Evolutionary conservation across 2,113 vertebrate species (phyloP), one percentile per base, ranked within the genome.

Genomic region (Neotoma lepida): DNA sequence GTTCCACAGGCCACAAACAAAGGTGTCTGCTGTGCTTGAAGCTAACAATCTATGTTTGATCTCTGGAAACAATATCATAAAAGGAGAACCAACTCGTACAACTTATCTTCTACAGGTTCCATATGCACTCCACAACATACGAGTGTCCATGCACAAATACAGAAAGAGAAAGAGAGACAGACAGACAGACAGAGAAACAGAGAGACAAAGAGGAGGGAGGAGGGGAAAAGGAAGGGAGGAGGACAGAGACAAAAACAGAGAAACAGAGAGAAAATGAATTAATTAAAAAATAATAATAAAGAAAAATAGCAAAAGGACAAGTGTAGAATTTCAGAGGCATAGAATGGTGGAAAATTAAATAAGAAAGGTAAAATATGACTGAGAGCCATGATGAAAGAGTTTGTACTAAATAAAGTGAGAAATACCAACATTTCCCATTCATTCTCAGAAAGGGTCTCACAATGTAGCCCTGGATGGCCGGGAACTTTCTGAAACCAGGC

Each of bases 331-430:
- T 85, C 30, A 51, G 56, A 93, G 28, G 63, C 33, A 54, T 13
- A 86, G 26, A 54, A 35, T 70, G 4, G 10, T 20, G 49, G 17
- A 1, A 49, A 90, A 92, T 33, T 30, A 93, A 26, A 30, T 35
- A 18, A 73, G 18, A 74, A 95, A 56, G 10, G 24, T 86, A 56
- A 90, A 86, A 41, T 73, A n/a, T 33, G 49, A 28, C 85, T 74
- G 4, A 77, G 22, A 94, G 33, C 28, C 39, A 82, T 22, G 9
- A n/a, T 81, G 41, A 90, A 70, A 94, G n/a, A 68, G 80, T 4
- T 63, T 5, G 44, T 66, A 9, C 35, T 92, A 70, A 90, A 7
- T 71, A 56, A 90, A 95, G 85, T 41, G 14, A 95, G 46, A 93
- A 58, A 82, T n/a, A 58, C 35, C 22, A 61, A 58, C 78, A 82